Conservation (phyloP, 1,140 invertebrate genomes). For the Eubasilissa regina region DNA sequence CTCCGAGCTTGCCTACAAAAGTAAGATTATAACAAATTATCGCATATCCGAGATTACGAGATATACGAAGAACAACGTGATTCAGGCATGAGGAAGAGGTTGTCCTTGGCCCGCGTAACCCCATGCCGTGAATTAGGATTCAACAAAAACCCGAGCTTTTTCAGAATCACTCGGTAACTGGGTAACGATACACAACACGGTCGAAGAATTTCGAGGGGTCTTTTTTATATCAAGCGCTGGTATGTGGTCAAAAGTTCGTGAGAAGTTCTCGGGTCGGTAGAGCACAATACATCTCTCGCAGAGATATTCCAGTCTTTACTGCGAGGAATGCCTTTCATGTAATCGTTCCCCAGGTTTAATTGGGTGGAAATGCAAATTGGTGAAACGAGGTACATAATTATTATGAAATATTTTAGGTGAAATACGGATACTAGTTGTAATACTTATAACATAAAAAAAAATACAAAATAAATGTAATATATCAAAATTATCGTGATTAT, state of each 20-base stretch:
- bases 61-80: constrained; percentile 10
- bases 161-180: neutral
- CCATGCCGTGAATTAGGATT: neutral
- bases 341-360: neutral
- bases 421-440: no score
- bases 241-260: constrained; percentile 33
- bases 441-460: no score
- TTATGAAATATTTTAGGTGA: no score
- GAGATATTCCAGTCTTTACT: neutral
- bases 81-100: neutral
- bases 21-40: no score
- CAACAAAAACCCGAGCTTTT: neutral
- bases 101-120: constrained; percentile 27
- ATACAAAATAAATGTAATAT: no score
- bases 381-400: neutral
- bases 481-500: no score
- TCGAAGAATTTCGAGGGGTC: constrained; percentile 33
- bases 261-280: neutral
- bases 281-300: neutral
- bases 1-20: no score
- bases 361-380: neutral
- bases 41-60: constrained; percentile 2
- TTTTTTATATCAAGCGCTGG: constrained; percentile 45
- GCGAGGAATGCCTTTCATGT: neutral
- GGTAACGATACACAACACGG: neutral